A percentile compares a stretch with the other conserved stretches of the same genome.
Conservation (phyloP, 2,113 vertebrate genomes). For the Piaya cayana region DNA sequence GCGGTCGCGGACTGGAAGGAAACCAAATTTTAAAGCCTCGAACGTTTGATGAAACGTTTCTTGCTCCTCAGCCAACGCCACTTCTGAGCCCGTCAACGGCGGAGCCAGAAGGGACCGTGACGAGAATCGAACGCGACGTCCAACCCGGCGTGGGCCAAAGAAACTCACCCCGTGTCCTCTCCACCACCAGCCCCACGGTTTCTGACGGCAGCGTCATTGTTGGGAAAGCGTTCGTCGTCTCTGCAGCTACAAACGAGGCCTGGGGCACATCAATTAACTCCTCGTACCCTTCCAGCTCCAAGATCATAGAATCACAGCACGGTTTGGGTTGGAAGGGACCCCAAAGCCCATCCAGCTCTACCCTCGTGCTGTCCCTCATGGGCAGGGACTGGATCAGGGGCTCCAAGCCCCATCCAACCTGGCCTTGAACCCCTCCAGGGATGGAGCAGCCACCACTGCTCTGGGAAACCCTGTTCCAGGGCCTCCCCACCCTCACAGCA, state of each 20-base stretch:
- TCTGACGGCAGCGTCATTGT: neutral
- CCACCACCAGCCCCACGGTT: neutral
- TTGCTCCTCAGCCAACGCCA: neutral
- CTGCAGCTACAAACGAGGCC: neutral
- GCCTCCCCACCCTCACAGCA: too few species aligned
- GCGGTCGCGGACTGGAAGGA: neutral
- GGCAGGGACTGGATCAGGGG: too few species aligned
- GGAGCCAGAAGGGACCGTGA: neutral
- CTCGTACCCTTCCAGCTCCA: neutral
- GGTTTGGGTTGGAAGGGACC: too few species aligned
- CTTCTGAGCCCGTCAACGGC: neutral
- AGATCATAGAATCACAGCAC: too few species aligned
- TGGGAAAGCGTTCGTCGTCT: neutral
- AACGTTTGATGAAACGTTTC: neutral
- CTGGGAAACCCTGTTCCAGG: too few species aligned
- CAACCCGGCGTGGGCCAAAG: neutral
- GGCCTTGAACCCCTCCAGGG: too few species aligned
- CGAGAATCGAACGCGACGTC: neutral
- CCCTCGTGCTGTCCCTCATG: too few species aligned
- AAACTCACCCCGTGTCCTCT: neutral
- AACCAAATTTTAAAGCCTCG: conserved; percentile 39
- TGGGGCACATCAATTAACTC: neutral
- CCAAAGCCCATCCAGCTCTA: too few species aligned
- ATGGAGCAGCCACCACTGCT: too few species aligned
- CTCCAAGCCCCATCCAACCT: too few species aligned